Base-by-base conservation (phyloP, 2,888 invertebrate genomes). In the Volucella inanis region DNA sequence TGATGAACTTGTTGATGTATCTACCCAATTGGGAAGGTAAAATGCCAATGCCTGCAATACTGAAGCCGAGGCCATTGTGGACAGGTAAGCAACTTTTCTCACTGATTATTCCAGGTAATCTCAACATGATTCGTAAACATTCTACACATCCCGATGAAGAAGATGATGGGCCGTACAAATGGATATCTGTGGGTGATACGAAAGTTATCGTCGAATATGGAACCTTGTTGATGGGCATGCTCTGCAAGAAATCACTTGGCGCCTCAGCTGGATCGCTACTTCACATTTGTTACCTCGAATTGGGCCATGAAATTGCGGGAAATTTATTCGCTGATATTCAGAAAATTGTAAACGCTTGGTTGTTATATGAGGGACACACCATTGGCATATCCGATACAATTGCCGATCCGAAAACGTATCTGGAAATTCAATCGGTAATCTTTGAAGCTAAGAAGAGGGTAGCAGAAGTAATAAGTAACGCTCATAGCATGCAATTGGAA, bases 61-160 rank as follows among this genome's bases (percentile, higher is more conserved):
- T 98, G 80, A 98, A 98, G 92, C 98, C 98, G 0, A 96, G 96
- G 90, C 97, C 97, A 0, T 91, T 98, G 64, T 98, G 98, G 98
- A 98, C 98, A 41, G 98, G 96, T 43, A 98, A 98, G 92, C 98
- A 98, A 92, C 93, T 99, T 78, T 98, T 99, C 92, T 97, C 98
- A 0, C 93, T 99, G 6, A 98, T 99, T 89, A 99, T 99, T 92
- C 89, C 89, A 88, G 98, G 98, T 49, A 97, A 98, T 89, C 97
- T 99, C 1, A 99, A 99, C 91, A 96, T 98, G 94, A 96, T 98
- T 88, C 94, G 98, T 88, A 98, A 98, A 9, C 99, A 99, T 93
- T 97, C 97, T 83, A 98, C 98, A 55, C 99, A 99, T 94, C 98
- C 98, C 1, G 99, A 99, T 90, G 98, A 98, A 88, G 99, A 99